Conservation (phyloP, 2,113 vertebrate species). For the Aptenodytes patagonicus region DNA sequence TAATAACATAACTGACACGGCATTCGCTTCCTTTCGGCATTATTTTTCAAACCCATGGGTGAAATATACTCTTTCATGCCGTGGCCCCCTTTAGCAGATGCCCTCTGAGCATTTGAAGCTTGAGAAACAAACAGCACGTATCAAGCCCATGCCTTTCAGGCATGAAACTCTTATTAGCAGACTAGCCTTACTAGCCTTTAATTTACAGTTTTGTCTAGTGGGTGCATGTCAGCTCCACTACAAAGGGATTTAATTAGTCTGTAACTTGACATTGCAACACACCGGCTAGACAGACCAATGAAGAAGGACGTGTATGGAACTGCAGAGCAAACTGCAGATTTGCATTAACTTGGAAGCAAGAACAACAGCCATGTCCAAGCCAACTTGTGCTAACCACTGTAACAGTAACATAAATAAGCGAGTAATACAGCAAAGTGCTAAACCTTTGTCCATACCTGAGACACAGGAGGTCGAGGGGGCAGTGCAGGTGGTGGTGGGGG, state of each 20-base stretch:
- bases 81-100: neutral
- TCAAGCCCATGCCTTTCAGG: neutral
- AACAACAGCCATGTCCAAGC: neutral
- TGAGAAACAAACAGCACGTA: neutral
- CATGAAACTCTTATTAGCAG: neutral
- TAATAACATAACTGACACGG: neutral
- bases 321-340: neutral
- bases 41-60: neutral
- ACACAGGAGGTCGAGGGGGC: constrained; percentile 84
- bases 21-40: neutral
- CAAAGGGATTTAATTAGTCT: neutral
- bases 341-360: neutral
- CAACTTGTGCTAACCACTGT: neutral
- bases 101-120: neutral
- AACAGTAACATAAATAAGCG: neutral
- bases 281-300: neutral
- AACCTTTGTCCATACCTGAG: constrained; percentile 81
- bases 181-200: neutral
- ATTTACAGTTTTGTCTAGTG: neutral
- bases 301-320: neutral
- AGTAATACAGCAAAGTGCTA: neutral
- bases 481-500: constrained; percentile 87
- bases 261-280: neutral
- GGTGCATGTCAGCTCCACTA: neutral
- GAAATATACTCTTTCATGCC: neutral